Evolutionary conservation across 2,113 vertebrate genomes (phyloP).

Genomic region (Cebidichthys violaceus): DNA sequence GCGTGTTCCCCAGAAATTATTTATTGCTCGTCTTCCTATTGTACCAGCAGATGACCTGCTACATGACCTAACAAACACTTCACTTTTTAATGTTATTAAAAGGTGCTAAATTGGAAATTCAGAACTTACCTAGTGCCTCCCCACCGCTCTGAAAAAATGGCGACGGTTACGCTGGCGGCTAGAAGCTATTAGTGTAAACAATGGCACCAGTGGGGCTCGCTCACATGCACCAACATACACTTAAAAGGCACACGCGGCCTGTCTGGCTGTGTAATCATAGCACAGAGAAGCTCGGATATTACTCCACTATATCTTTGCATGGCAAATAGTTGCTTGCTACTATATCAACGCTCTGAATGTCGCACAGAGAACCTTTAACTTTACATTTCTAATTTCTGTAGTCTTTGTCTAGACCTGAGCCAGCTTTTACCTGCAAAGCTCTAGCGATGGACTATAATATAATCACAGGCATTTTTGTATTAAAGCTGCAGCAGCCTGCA

Average conservation of each 20-base stretch:
- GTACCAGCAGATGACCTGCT: not conserved
- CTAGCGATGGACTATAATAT: not conserved
- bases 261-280: too few species aligned
- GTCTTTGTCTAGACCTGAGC: not conserved
- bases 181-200: not conserved
- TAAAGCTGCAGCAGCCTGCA: constrained; percentile 1
- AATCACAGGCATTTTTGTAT: not conserved
- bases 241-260: too few species aligned
- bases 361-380: not conserved
- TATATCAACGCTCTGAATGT: not conserved
- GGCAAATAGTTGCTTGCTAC: not conserved
- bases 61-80: not conserved
- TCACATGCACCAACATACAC: too few species aligned
- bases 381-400: constrained; percentile 1
- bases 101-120: not conserved
- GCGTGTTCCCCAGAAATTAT: not conserved
- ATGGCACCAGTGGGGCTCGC: too few species aligned
- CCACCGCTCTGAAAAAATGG: not conserved
- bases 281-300: too few species aligned
- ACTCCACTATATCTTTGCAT: too few species aligned
- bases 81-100: not conserved
- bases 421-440: not conserved
- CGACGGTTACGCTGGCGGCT: not conserved
- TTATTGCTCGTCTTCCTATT: not conserved
- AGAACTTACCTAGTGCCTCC: too few species aligned